phyloP scores from a whole-genome alignment of 2,113 vertebrate species.

The Furnarius figulus region DNA sequence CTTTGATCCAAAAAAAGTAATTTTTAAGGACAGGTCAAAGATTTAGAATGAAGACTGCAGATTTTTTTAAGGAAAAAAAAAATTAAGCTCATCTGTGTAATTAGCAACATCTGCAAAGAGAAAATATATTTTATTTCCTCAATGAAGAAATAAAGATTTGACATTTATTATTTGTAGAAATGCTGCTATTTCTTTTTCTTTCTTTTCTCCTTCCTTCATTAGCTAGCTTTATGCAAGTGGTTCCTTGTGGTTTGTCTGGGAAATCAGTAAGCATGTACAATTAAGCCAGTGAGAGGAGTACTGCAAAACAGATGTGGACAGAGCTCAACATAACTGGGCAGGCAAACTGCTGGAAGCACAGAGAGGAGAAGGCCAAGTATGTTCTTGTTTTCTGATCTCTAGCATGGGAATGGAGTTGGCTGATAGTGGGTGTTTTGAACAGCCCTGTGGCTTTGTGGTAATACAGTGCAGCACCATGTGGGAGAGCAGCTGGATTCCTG shows the following conservation, averaged over 20 bases:
- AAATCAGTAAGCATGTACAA: constrained; percentile 26
- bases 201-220: not conserved
- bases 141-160: not conserved
- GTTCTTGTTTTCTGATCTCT: constrained; percentile 37
- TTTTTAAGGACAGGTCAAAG: not conserved
- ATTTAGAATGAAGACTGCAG: not conserved
- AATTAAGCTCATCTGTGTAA: not conserved
- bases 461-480: not conserved
- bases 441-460: constrained; percentile 46
- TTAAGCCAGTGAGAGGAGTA: constrained; percentile 39
- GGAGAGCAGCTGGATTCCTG: constrained; percentile 43
- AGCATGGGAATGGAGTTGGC: constrained; percentile 16
- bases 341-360: not conserved
- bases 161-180: not conserved
- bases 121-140: not conserved
- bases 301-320: constrained; percentile 48
- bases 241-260: constrained; percentile 45
- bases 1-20: not conserved
- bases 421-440: constrained; percentile 7
- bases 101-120: not conserved
- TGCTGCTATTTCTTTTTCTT: not conserved
- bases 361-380: not conserved
- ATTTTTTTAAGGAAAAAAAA: not conserved
- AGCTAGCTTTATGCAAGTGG: not conserved
- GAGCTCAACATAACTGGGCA: not conserved